Conservation (phyloP, 2,797 vertebrate genomes). For the Tokudaia tokunoshimensis region DNA sequence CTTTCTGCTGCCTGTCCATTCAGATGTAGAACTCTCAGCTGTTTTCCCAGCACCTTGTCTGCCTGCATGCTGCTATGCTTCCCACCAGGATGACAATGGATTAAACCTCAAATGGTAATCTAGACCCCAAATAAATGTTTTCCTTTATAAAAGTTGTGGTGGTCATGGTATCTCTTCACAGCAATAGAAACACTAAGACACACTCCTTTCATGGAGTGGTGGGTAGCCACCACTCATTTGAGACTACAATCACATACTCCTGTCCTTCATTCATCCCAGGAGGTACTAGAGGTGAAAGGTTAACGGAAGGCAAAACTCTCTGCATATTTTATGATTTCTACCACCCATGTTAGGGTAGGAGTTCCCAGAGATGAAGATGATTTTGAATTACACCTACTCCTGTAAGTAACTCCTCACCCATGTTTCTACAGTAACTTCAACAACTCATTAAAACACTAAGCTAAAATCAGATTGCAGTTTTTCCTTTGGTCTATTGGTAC, state of each 20-base stretch:
- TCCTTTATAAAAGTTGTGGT: neutral
- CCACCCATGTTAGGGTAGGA: neutral
- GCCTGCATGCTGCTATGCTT: neutral
- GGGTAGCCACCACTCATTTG: neutral
- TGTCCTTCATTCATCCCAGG: neutral
- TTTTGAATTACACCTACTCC: neutral
- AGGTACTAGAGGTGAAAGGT: neutral
- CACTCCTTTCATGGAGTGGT: neutral
- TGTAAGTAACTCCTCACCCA: neutral
- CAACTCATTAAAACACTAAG: neutral
- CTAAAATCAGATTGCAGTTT: neutral
- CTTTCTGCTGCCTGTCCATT: neutral
- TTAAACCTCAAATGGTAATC: neutral
- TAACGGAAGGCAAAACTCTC: neutral
- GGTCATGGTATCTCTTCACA: neutral
- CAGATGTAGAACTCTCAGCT: neutral
- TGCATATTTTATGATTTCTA: neutral
- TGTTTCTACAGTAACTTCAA: neutral
- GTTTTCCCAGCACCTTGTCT: neutral
- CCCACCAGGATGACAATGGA: neutral
- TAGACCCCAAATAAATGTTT: neutral
- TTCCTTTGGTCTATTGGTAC: neutral
- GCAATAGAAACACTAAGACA: neutral
- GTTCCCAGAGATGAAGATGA: neutral
- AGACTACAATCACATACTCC: neutral